A percentile compares a stretch with the other conserved stretches of the same genome.
Evolutionary conservation across 2,888 invertebrate species (phyloP).

Genomic region (Drosophila mimica): DNA sequence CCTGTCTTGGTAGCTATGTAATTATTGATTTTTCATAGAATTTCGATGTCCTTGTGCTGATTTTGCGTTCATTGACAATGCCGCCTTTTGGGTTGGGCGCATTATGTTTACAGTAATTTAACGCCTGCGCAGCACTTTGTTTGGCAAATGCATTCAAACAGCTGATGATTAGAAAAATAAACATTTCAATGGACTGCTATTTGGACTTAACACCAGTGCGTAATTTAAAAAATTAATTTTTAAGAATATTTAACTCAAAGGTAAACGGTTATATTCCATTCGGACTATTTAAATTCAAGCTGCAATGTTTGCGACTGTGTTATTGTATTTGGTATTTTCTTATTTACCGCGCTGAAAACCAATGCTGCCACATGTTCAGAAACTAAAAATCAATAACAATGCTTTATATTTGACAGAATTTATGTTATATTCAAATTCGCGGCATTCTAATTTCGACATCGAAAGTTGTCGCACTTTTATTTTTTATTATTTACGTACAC

Average conservation of each 20-base stretch:
- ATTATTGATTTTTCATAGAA: slow-evolving; percentile 82
- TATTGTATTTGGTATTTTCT: slow-evolving; percentile 19
- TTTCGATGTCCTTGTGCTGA: slow-evolving; percentile 81
- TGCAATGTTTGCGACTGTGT: background rate
- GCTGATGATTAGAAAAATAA: slow-evolving; percentile 1
- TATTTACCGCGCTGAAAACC: background rate
- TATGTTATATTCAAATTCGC: slow-evolving; percentile 21
- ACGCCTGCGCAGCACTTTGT: slow-evolving; percentile 55
- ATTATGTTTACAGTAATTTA: slow-evolving; percentile 61
- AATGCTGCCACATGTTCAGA: background rate
- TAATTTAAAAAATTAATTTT: background rate
- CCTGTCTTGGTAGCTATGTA: slow-evolving; percentile 51
- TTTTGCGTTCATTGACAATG: slow-evolving; percentile 72
- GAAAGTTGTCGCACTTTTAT: background rate
- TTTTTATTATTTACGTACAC: no score
- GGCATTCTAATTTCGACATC: background rate
- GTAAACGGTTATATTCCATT: background rate
- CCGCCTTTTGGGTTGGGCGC: slow-evolving; percentile 60
- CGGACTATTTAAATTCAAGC: background rate
- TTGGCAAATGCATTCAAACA: slow-evolving; percentile 56
- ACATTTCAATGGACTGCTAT: background rate
- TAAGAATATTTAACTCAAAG: background rate
- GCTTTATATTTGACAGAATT: slow-evolving; percentile 1
- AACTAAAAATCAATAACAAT: background rate
- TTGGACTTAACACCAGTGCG: background rate